A percentile compares a stretch with the other conserved stretches of the same genome.
Conservation (phyloP, 2,888 invertebrate genomes). For the Drosophila diplacantha region DNA sequence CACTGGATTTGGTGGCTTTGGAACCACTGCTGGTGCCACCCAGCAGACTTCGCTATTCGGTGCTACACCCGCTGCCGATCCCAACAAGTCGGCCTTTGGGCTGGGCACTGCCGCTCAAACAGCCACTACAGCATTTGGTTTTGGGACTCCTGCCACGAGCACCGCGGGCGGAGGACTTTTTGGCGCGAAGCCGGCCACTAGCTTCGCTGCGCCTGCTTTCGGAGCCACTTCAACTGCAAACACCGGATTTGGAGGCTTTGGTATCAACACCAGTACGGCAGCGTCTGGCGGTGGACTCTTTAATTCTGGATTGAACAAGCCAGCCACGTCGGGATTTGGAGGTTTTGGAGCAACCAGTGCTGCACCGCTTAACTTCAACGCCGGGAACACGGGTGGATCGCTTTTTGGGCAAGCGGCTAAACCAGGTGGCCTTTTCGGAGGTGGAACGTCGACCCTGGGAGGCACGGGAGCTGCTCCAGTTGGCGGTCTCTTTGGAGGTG, state of each 20-base stretch:
- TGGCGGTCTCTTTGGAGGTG: conserved; percentile 78
- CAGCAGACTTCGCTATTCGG: conserved; percentile 74
- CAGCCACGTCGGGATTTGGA: conserved; percentile 80
- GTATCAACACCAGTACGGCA: conserved; percentile 60
- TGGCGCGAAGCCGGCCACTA: conserved; percentile 76
- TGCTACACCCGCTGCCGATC: conserved; percentile 74
- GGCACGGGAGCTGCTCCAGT: conserved; percentile 33
- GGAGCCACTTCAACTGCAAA: conserved; percentile 71
- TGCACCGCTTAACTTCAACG: conserved; percentile 76
- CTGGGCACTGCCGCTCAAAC: conserved; percentile 65
- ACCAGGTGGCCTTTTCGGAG: conserved; percentile 78
- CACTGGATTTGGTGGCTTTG: conserved; percentile 77
- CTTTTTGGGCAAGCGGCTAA: conserved; percentile 79
- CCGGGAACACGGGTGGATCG: conserved; percentile 64
- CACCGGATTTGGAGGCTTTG: conserved; percentile 73
- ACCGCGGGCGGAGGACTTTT: conserved; percentile 77
- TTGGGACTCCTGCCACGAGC: conserved; percentile 75
- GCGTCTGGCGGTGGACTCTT: conserved; percentile 71
- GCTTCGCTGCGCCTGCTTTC: conserved; percentile 77
- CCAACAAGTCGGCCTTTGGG: conserved; percentile 75
- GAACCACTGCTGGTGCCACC: conserved; percentile 66
- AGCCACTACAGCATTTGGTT: conserved; percentile 75
- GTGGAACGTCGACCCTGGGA: conserved; percentile 53
- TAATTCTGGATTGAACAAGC: conserved; percentile 76
- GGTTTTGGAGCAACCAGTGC: conserved; percentile 78